Conservation (phyloP, 2,797 vertebrate genomes). For the Chaunax sp. region DNA sequence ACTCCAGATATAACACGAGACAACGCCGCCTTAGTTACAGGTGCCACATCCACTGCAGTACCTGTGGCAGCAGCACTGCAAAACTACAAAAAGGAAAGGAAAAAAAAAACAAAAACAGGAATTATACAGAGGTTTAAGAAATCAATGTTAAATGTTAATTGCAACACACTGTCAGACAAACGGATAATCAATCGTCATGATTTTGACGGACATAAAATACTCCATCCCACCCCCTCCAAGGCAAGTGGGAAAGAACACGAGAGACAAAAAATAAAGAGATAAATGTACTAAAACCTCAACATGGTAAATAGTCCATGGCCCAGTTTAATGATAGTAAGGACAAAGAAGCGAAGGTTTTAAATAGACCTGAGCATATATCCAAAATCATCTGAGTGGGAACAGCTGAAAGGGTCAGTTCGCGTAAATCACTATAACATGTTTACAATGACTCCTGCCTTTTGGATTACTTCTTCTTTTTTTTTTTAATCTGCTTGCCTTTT, state of each 20-base stretch:
- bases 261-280: neutral
- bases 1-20: constrained; percentile 7
- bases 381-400: constrained; percentile 10
- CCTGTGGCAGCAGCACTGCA: neutral
- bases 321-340: constrained; percentile 10
- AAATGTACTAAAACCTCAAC: constrained; percentile 17
- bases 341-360: constrained; percentile 30
- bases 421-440: constrained; percentile 12
- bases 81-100: neutral
- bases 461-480: too few relatives aligned
- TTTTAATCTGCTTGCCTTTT: too few relatives aligned
- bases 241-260: neutral
- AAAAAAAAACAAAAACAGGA: neutral
- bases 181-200: neutral
- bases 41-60: constrained; percentile 13
- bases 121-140: neutral
- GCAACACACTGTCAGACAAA: neutral
- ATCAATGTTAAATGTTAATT: neutral
- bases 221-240: too few relatives aligned
- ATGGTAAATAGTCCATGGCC: constrained; percentile 17
- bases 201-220: neutral
- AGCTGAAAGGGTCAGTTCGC: constrained; percentile 16
- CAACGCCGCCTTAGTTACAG: constrained; percentile 1
- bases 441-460: too few relatives aligned
- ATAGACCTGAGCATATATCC: constrained; percentile 14